Percentiles rank a stretch among this genome's conserved stretches.
Evolutionary conservation across 2,797 vertebrate genomes (phyloP).

Genomic region (Clarias laeviceps): DNA sequence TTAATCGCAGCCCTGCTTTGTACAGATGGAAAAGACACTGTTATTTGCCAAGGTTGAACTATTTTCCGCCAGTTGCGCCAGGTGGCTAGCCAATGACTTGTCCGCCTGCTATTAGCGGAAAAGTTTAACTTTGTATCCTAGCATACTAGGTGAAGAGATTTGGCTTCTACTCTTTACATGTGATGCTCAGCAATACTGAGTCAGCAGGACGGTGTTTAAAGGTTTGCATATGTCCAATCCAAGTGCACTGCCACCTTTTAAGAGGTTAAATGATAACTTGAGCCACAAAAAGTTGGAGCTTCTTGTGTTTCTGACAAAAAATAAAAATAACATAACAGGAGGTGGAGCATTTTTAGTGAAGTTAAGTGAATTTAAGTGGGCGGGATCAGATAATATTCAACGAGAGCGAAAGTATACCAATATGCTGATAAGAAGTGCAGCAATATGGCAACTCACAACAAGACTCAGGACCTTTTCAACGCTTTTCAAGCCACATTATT

Average conservation of each 20-base stretch:
- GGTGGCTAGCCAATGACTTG: not conserved
- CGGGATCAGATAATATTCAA: not conserved
- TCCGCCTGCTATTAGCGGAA: not conserved
- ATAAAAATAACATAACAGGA: not conserved
- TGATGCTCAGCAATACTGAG: slow-evolving; percentile 61
- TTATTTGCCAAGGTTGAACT: not conserved
- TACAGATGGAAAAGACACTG: not conserved
- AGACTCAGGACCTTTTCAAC: not conserved
- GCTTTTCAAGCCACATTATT: too few species aligned
- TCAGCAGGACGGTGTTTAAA: slow-evolving; percentile 7
- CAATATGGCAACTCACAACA: not conserved
- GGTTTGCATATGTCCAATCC: not conserved
- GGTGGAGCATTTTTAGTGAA: not conserved
- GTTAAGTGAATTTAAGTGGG: not conserved
- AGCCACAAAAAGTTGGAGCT: not conserved
- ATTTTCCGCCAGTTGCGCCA: not conserved
- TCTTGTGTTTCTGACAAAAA: not conserved
- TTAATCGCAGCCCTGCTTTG: slow-evolving; percentile 24
- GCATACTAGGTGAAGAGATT: not conserved
- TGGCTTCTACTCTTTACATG: slow-evolving; percentile 46
- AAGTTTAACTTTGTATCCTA: not conserved
- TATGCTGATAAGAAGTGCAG: not conserved
- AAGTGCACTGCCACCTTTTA: not conserved
- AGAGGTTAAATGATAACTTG: not conserved
- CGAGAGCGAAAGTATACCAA: not conserved